phyloP scores from a whole-genome alignment of 1,140 invertebrate genomes.

The Drosophila athabasca region DNA sequence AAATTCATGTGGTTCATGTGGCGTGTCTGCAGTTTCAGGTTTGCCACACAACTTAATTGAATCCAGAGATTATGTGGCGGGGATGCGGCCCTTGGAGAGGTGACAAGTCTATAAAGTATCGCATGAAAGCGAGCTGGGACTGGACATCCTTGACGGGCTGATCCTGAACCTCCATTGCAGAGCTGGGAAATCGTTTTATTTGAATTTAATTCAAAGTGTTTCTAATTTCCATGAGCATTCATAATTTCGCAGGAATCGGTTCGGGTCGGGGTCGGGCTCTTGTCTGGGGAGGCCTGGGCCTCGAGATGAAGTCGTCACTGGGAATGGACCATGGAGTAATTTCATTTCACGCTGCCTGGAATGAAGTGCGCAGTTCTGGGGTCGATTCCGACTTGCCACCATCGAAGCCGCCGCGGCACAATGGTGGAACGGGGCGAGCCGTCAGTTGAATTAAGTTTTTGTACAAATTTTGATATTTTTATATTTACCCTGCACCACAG shows the following conservation, averaged over 20 bases:
- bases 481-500: conserved; percentile 67
- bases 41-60: conserved; percentile 70
- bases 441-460: conserved; percentile 59
- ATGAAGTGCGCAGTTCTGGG: conserved; percentile 63
- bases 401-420: conserved; percentile 30
- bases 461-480: conserved; percentile 76
- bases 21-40: conserved; percentile 23
- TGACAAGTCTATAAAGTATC: conserved; percentile 22
- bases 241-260: conserved; percentile 46
- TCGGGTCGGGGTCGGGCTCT: neutral
- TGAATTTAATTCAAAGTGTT: conserved; percentile 80
- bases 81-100: conserved; percentile 33
- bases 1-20: neutral
- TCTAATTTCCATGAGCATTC: conserved; percentile 65
- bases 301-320: conserved; percentile 70
- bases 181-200: conserved; percentile 69
- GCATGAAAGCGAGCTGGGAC: conserved; percentile 3
- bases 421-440: conserved; percentile 26
- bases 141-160: conserved; percentile 5
- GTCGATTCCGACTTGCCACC: conserved; percentile 50
- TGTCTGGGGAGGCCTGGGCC: conserved; percentile 5
- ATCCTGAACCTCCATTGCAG: conserved; percentile 13
- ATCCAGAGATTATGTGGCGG: conserved; percentile 47
- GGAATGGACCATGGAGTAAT: conserved; percentile 77
- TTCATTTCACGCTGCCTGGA: conserved; percentile 76